Conservation (phyloP, 64 coral and sea anemone species). For the Stichodactyla helianthus region DNA sequence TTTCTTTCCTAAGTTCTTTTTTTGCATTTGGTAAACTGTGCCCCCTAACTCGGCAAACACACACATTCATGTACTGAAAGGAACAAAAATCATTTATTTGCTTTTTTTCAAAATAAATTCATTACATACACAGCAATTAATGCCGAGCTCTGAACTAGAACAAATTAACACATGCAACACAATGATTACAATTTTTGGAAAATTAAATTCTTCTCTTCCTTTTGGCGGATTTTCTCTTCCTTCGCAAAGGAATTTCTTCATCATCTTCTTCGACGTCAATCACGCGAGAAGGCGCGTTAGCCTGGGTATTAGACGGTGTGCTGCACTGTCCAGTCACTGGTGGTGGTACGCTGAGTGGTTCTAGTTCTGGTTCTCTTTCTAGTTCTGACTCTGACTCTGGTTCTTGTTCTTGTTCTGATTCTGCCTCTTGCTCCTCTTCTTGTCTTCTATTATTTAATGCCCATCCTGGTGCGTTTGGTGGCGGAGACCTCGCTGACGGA, state of each 20-base stretch:
- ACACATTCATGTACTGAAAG: too few species aligned
- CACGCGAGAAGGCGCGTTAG: too few species aligned
- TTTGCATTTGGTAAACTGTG: too few species aligned
- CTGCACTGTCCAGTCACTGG: not conserved
- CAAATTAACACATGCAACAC: not conserved
- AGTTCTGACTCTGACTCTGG: too few species aligned
- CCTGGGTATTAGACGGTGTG: too few species aligned
- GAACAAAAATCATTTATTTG: too few species aligned
- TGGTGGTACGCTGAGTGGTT: not conserved
- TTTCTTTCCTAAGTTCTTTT: not conserved
- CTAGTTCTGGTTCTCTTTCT: not conserved
- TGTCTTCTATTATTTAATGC: not conserved
- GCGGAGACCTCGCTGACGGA: not conserved
- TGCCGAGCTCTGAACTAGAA: not conserved
- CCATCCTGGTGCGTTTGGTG: not conserved
- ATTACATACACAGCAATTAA: too few species aligned
- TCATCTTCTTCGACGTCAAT: too few species aligned
- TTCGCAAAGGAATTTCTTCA: too few species aligned
- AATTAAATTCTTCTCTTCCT: not conserved
- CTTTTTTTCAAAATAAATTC: too few species aligned
- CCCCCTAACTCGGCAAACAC: too few species aligned
- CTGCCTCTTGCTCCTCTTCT: not conserved
- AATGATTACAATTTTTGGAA: not conserved
- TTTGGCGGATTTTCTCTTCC: not conserved
- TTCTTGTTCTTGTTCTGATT: not conserved